Base-by-base conservation (phyloP, 2,797 vertebrate species). In the Lindbergichthys nudifrons region DNA sequence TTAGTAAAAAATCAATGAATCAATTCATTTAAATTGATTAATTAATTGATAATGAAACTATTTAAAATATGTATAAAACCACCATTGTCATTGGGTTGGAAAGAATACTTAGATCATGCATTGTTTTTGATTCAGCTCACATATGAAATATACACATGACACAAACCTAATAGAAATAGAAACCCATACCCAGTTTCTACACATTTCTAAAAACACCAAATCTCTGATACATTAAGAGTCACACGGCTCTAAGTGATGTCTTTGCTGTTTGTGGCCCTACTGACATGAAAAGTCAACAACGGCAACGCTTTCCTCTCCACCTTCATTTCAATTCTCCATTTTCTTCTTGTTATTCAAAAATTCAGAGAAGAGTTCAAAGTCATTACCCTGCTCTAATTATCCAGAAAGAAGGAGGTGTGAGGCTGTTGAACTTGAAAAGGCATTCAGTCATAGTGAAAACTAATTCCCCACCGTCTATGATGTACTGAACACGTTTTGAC, bases 321-420 rank as follows among this genome's bases (percentile, higher is more conserved):
- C 52, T 50, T 53, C 65, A 79, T 64, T 80, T 13, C 23, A 32
- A 75, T 71, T 58, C 63, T 74, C 70, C 70, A 30, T 73, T 80
- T 73, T 80, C 75, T 75, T 76, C 75, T 81, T 42, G 62, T 58
- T 36, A 47, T 74, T 73, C 4, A 66, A 53, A 26, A 60, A 80
- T 50, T 57, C 70, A 45, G 48, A n/a, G 66, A 26, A 26, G 26
- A 26, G 26, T 26, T 60, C 78, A 89, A 87, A 89, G 85, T 91
- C 82, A 88, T 82, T 75, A 56, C 62, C 67, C 65, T 73, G 82
- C 75, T 63, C 64, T 79, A 63, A 79, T 90, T 82, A 92, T 86
- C 83, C 79, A 81, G 59, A 42, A 76, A 54, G 72, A 79, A 81
- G 39, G 64, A 82, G 46, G 56, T 46, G 70, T 36, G 32, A 36